Evolutionary conservation across 2,113 vertebrate genomes (phyloP).

Genomic region (Xiphophorus hellerii): DNA sequence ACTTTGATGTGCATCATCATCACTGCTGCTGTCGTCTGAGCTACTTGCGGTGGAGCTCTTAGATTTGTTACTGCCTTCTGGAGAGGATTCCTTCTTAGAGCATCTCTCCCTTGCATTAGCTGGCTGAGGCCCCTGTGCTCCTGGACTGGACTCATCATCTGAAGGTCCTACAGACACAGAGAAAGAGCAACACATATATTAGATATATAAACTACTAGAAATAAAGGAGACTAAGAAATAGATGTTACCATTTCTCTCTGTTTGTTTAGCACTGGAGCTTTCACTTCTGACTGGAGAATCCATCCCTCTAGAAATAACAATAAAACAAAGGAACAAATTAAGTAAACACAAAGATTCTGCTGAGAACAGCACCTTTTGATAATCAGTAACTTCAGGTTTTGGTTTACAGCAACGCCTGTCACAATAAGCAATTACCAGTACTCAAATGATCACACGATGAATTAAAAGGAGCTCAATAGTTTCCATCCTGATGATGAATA

Average conservation of each 20-base stretch:
- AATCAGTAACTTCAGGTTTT: background rate
- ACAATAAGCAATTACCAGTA: no score
- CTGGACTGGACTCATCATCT: constrained; percentile 40
- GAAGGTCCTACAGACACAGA: constrained; percentile 26
- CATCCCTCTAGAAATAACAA: constrained; percentile 46
- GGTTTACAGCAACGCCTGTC: background rate
- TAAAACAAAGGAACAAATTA: background rate
- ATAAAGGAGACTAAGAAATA: background rate
- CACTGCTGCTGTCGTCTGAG: constrained; percentile 46
- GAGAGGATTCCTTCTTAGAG: constrained; percentile 7
- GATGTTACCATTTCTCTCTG: constrained; percentile 40
- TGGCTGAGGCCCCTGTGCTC: constrained; percentile 4
- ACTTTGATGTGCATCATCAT: constrained; percentile 60
- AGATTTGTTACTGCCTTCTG: constrained; percentile 4
- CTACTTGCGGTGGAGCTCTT: constrained; percentile 37
- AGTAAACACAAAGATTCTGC: background rate
- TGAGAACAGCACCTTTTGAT: background rate
- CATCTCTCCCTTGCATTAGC: background rate
- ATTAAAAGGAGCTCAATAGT: no score
- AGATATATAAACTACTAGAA: background rate
- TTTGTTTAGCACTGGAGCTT: constrained; percentile 40
- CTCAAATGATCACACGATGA: no score
- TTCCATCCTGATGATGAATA: no score
- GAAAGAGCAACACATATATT: background rate
- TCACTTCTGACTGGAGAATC: constrained; percentile 51